Base-by-base conservation (phyloP, 2,797 vertebrate genomes). In the Pseudomugil gertrudae region DNA sequence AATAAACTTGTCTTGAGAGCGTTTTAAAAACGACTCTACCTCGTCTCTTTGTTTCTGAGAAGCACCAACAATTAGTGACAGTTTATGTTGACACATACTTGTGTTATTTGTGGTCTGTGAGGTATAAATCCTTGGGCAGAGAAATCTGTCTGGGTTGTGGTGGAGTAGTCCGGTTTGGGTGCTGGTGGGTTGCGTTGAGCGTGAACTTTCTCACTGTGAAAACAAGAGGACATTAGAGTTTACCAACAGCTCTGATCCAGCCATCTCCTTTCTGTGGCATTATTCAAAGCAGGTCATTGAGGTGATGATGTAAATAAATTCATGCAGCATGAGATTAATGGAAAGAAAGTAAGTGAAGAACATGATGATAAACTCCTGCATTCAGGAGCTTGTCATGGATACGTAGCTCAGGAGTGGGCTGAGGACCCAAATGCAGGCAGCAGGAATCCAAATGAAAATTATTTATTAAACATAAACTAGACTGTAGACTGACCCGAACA, bases 91-190 rank as follows among this genome's bases (percentile, higher is more conserved):
- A 14, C 51, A 55, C 84, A 40, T 62, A 93, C 92, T 62, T 66
- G 72, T 47, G 84, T 78, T 21, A 74, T 26, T 32, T 73, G 27
- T 7, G 79, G 83, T 19, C 9, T 57, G 6, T 21, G n/a, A 59
- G 87, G 77, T 21, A 85, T 73, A 63, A 94, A 95, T 32, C 92
- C 93, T 48, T 84, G 47, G 0, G 50, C 69, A 38, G 43, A 65
- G 84, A 90, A 95, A 70, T 93, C 90, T 9, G 26, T 77, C 63
- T 85, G 84, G 9, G 84, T 91, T 8, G 90, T 89, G 53, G 93
- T 87, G 69, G 74, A 35, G 72, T 81, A 87, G 27, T 93, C 87
- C 0, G 58, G 61, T 61, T 79, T 38, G 7, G 71, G 55, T 60
- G 69, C 64, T 0, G 40, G 54, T 1, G 63, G 43, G 3, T 74